These are phyloP conservation scores for Scleropages formosus DNA, from an alignment of 2,797 vertebrate genomes.

Conservation along the genomic window DNA sequence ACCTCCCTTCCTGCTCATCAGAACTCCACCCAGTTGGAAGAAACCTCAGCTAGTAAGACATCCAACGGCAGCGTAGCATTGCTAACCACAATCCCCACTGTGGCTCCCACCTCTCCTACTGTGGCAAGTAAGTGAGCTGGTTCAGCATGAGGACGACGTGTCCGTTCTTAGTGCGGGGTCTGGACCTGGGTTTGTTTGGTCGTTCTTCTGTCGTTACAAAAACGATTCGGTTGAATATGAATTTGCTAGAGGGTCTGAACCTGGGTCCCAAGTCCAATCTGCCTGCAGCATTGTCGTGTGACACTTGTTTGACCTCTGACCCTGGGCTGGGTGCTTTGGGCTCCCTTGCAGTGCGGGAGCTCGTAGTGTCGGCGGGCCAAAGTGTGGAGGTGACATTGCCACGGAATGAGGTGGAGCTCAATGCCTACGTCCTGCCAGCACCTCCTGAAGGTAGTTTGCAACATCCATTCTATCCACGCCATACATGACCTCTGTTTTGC, in stretches of 20 bases:
- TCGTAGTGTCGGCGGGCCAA: slow-evolving; percentile 91
- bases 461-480: not conserved
- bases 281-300: no score
- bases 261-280: no score
- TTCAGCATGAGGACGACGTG: not conserved
- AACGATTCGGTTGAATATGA: no score
- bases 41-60: slow-evolving; percentile 35
- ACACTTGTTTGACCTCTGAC: slow-evolving; percentile 17
- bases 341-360: slow-evolving; percentile 69
- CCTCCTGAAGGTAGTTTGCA: slow-evolving; percentile 67
- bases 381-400: slow-evolving; percentile 90
- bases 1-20: slow-evolving; percentile 26
- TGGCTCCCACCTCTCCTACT: slow-evolving; percentile 42
- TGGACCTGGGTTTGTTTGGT: no score
- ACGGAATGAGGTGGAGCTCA: slow-evolving; percentile 82
- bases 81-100: slow-evolving; percentile 55
- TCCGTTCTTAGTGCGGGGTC: no score
- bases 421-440: slow-evolving; percentile 84
- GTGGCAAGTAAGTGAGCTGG: slow-evolving; percentile 55
- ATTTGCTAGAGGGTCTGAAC: not conserved
- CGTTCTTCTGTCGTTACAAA: slow-evolving; percentile 18
- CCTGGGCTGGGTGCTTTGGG: slow-evolving; percentile 32
- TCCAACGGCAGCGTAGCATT: slow-evolving; percentile 57
- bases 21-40: slow-evolving; percentile 48
- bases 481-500: not conserved